Evolutionary conservation across 2,113 vertebrate species (phyloP), one percentile per base, ranked within the genome.

Genomic region (Polypterus senegalus): DNA sequence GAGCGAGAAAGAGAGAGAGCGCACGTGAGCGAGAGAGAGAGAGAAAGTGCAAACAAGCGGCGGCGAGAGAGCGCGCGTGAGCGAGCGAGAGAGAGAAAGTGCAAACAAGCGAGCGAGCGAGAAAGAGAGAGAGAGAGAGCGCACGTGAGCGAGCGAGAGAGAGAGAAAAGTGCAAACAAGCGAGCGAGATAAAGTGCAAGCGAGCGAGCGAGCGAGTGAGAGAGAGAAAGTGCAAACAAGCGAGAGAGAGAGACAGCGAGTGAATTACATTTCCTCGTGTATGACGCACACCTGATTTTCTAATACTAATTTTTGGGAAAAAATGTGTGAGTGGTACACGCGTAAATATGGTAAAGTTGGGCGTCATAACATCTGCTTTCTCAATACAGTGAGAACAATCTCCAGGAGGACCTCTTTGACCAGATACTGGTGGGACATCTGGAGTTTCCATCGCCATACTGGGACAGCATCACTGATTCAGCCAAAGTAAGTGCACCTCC

Each of bases 341-440:
- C 27, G 27, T 27, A 27, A 27, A 27, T 27, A 27, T 2, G 27
- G 27, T 27, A 27, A 27, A 27, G 27, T 27, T 27, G 27, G 27
- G 2, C 27, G 27, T 27, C 27, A 27, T 51, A 53, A 46, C n/a
- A 8, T 0, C n/a, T 27, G 52, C 44, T 46, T 62, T 70, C 49
- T 71, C 5, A 3, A 5, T 66, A 45, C 67, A 98, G 96, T 84
- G 96, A 99, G 69, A 94, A 86, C 73, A 94, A 96, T 67, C 82
- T 86, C 49, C 96, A 99, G 68, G 96, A 99, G 75, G 96, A 96
- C 65, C 85, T 99, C 74, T 99, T 99, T 61, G 93, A 97, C 70
- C 95, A 99, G 83, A 99, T 99, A 72, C 82, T 99, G 49, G 76
- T 85, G 49, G 96, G 96, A 8, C 89, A 76, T 60, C 77, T 98